A percentile compares a stretch with the other conserved stretches of the same genome.
Evolutionary conservation across 2,113 vertebrate genomes (phyloP).

Genomic region (Cyprinodon tularosa): DNA sequence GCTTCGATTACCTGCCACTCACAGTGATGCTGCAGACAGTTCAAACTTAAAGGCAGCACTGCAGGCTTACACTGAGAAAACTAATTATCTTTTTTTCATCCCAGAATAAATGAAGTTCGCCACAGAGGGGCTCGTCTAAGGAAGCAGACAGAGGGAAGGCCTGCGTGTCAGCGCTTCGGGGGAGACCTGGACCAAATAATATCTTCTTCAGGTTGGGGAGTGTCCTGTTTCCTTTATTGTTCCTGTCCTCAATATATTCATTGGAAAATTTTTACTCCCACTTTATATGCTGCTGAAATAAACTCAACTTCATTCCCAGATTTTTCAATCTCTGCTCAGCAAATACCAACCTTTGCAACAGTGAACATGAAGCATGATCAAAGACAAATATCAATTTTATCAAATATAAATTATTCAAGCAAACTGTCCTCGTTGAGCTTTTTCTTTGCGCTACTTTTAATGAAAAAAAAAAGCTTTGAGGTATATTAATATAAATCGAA

Average conservation of each 20-base stretch:
- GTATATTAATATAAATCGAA: too few relatives aligned
- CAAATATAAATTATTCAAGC: too few relatives aligned
- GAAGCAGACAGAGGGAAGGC: background rate
- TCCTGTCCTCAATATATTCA: background rate
- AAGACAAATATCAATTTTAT: too few relatives aligned
- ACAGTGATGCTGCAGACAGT: background rate
- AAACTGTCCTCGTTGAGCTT: too few relatives aligned
- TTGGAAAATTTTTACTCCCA: background rate
- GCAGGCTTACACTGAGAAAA: background rate
- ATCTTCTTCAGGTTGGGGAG: background rate
- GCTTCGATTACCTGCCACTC: constrained; percentile 37
- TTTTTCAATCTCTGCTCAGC: too few relatives aligned
- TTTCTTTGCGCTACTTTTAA: too few relatives aligned
- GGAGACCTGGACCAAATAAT: background rate
- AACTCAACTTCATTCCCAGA: background rate
- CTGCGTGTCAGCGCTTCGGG: background rate
- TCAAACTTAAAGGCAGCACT: background rate
- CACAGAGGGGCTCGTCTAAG: accelerated
- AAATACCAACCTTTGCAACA: too few relatives aligned
- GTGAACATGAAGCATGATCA: too few relatives aligned
- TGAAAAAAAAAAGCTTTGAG: too few relatives aligned
- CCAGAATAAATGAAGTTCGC: background rate
- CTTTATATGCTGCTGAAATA: background rate
- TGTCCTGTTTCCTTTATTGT: background rate
- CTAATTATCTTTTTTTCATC: background rate